phyloP scores from a whole-genome alignment of 2,888 invertebrate genomes.

The Ectemnius lituratus region DNA sequence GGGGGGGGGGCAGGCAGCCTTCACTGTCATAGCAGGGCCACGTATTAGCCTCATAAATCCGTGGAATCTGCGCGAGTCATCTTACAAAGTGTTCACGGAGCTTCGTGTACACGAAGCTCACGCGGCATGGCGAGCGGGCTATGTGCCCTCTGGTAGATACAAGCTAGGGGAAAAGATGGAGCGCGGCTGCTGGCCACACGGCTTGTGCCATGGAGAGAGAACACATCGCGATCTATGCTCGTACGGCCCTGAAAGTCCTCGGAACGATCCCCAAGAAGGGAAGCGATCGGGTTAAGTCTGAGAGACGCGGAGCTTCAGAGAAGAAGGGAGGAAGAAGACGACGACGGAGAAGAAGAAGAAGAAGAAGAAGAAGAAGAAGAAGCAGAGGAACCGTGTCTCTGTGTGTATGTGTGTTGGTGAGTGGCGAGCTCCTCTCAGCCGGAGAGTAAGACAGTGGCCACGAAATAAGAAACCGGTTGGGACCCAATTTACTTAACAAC shows the following conservation, averaged over 20 bases:
- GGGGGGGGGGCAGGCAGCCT: no score
- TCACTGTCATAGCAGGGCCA: not conserved
- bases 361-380: conserved; percentile 21
- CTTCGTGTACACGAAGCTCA: conserved; percentile 7
- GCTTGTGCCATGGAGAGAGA: not conserved
- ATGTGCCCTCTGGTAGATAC: no score
- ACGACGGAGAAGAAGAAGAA: not conserved
- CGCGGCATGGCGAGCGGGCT: not conserved
- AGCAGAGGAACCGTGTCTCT: conserved; percentile 40
- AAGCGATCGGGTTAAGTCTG: conserved; percentile 43
- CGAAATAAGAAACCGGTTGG: conserved; percentile 78
- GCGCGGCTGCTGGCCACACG: no score
- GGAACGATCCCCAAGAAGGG: conserved; percentile 51
- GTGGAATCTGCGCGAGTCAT: conserved; percentile 4
- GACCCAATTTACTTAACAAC: conserved; percentile 78
- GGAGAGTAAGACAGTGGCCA: conserved; percentile 76
- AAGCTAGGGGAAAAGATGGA: no score
- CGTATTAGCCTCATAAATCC: conserved; percentile 7
- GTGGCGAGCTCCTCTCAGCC: conserved; percentile 33
- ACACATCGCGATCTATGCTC: conserved; percentile 6
- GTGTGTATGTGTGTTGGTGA: conserved; percentile 47
- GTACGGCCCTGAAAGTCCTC: conserved; percentile 51
- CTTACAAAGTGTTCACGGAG: conserved; percentile 7
- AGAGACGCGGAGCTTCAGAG: no score
- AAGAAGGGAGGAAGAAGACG: not conserved